Evolutionary conservation across 2,113 vertebrate species (phyloP), one percentile per base, ranked within the genome.

Genomic region (Eulemur rufifrons): DNA sequence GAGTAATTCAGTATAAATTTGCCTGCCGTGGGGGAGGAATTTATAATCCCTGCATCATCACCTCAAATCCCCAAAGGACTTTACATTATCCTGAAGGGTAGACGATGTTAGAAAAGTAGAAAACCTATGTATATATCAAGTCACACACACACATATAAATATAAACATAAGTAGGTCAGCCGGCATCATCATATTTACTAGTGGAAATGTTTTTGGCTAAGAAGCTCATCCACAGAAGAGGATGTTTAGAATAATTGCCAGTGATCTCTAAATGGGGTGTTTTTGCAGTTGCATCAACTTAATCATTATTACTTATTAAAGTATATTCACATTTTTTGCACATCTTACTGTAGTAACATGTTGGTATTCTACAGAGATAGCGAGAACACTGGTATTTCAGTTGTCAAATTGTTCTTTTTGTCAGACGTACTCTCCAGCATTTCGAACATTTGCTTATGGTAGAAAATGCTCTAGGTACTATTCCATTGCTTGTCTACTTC

Each of bases 1-100:
- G 94, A 97, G 96, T 96, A 94, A 97, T 84, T 96, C 86, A 82
- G 63, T 93, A 92, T 96, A 95, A 91, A 96, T 96, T 89, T 97
- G 86, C 77, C 56, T 61, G 68, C 85, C 52, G 8, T 83, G 87
- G 91, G 54, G 88, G 94, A 96, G 78, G 91, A 96, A 97, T 95
- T 89, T 89, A 94, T 97, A 91, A 95, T 86, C 91, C 73, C 82
- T 76, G 88, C 73, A 68, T 86, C 87, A 52, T 91, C 82, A 71
- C 59, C 50, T 68, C 74, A 86, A 82, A 86, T 89, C 42, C 88
- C 91, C 86, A 96, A 59, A 93, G 92, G 94, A 80, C 91, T 96
- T 91, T 74, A 37, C 56, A 91, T 91, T 78, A 52, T 92, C 52
- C 59, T 39, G 32, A 97, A 96, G 63, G 73, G 37, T 14, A 83